These are phyloP conservation scores for Drosophila villosipedis DNA, from an alignment of 2,888 invertebrate genomes.

Conservation along the genomic window DNA sequence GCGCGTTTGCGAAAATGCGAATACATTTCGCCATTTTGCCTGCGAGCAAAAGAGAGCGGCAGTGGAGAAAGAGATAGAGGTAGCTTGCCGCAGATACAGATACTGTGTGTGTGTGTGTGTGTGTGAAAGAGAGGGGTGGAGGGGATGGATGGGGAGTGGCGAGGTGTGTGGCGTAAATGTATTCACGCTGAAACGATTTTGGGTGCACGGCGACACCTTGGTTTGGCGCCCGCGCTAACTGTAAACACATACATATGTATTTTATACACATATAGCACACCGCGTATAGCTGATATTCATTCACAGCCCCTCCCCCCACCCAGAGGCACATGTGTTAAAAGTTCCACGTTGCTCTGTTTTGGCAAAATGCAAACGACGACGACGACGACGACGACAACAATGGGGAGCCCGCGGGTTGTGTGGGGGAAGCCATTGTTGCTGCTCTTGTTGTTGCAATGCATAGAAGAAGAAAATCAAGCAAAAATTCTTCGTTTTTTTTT, in stretches of 20 bases:
- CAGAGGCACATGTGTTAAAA: slow-evolving; percentile 68
- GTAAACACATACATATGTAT: slow-evolving; percentile 75
- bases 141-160: neutral
- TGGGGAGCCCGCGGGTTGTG: slow-evolving; percentile 9
- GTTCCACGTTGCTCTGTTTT: slow-evolving; percentile 78
- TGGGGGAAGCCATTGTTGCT: neutral
- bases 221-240: slow-evolving; percentile 80
- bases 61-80: neutral
- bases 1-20: slow-evolving; percentile 82
- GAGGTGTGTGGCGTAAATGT: slow-evolving; percentile 64
- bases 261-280: neutral
- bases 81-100: slow-evolving; percentile 37
- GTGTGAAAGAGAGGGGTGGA: neutral
- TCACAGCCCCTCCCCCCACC: neutral
- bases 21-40: slow-evolving; percentile 74
- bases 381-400: slow-evolving; percentile 56
- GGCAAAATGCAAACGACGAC: slow-evolving; percentile 74
- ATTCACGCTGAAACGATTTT: slow-evolving; percentile 79
- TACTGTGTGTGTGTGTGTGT: neutral
- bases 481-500: slow-evolving; percentile 52
- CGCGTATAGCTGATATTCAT: slow-evolving; percentile 42
- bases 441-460: slow-evolving; percentile 18
- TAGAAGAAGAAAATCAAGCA: slow-evolving; percentile 67
- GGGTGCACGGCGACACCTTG: slow-evolving; percentile 80
- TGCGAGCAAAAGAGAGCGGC: neutral